A percentile compares a stretch with the other conserved stretches of the same genome.
phyloP scores from a whole-genome alignment of 2,797 vertebrate species.

The Natrix natrix region DNA sequence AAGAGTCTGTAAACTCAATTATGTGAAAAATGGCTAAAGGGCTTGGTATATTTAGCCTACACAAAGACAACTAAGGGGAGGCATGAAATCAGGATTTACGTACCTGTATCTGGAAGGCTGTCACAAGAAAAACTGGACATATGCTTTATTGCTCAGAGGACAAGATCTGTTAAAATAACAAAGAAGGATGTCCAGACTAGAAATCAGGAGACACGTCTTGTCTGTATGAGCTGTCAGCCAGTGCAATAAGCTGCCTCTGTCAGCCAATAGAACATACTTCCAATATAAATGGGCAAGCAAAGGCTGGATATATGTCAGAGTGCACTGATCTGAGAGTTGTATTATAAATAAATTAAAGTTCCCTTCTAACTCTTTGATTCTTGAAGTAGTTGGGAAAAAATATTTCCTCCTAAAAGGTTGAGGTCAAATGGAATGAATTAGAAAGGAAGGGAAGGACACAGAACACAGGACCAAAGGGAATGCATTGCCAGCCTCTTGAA shows the following conservation, averaged over 20 bases:
- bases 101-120: background rate
- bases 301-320: background rate
- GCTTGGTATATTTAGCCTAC: background rate
- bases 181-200: background rate
- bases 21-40: background rate
- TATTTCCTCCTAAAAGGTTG: background rate
- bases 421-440: background rate
- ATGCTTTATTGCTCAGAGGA: background rate
- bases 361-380: background rate
- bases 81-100: background rate
- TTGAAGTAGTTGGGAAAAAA: background rate
- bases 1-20: background rate
- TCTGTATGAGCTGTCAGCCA: background rate
- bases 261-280: background rate
- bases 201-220: background rate
- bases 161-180: background rate
- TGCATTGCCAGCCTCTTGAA: background rate
- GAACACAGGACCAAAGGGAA: background rate
- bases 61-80: background rate
- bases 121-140: background rate
- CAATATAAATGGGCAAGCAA: background rate
- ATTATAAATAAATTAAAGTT: background rate
- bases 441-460: background rate
- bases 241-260: background rate
- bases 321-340: background rate